These are phyloP conservation scores for Pilophorus perplexus DNA, from an alignment of 2,888 invertebrate genomes.

Conservation along the genomic window DNA sequence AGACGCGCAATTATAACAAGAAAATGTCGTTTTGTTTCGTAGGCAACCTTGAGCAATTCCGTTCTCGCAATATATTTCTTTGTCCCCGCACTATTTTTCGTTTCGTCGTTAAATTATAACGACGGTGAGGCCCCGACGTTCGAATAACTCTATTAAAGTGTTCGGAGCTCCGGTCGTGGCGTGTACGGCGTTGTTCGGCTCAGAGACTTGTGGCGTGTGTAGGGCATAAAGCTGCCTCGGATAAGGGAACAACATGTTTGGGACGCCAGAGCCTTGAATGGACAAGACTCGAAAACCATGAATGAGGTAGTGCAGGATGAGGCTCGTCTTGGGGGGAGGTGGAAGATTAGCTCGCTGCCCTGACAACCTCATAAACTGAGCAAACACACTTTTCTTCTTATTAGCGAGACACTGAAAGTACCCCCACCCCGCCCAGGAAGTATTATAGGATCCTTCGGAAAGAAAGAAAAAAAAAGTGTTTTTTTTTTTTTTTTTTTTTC, in stretches of 20 bases:
- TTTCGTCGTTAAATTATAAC: neutral
- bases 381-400: slow-evolving; percentile 40
- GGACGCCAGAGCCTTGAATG: slow-evolving; percentile 15
- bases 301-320: slow-evolving; percentile 14
- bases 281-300: slow-evolving; percentile 37
- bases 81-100: too few species aligned
- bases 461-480: too few species aligned
- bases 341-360: slow-evolving; percentile 40
- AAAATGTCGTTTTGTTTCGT: too few species aligned
- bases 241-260: slow-evolving; percentile 11
- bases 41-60: too few species aligned
- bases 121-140: neutral
- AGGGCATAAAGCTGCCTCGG: slow-evolving; percentile 37
- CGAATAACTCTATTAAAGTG: slow-evolving; percentile 22
- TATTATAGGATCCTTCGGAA: neutral
- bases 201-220: slow-evolving; percentile 35
- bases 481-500: too few species aligned
- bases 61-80: too few species aligned
- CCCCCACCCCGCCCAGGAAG: neutral
- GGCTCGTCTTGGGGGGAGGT: neutral
- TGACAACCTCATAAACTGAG: slow-evolving; percentile 43
- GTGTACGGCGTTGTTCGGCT: slow-evolving; percentile 8
- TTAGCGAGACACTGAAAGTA: slow-evolving; percentile 26
- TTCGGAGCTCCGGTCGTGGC: neutral
- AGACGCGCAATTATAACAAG: too few species aligned